Conservation (phyloP, 2,888 invertebrate genomes). For the Agrochola macilenta region DNA sequence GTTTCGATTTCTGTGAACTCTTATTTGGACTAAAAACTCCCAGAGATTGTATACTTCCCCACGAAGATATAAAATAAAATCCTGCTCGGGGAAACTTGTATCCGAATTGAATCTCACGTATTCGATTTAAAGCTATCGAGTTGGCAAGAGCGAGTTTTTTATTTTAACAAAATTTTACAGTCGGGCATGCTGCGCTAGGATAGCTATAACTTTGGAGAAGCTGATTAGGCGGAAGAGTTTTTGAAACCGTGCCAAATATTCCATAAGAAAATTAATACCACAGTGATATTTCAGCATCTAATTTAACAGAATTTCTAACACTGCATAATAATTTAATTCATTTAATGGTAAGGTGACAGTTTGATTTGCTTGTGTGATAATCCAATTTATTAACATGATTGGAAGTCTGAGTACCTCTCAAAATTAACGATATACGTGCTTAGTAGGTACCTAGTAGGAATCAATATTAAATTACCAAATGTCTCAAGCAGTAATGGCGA, state of each 20-base stretch:
- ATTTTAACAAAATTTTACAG: slow-evolving; percentile 50
- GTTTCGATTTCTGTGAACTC: slow-evolving; percentile 65
- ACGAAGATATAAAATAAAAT: slow-evolving; percentile 72
- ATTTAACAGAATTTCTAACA: slow-evolving; percentile 53
- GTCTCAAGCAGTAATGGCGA: slow-evolving; percentile 31
- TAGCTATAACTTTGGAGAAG: slow-evolving; percentile 41
- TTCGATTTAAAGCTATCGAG: slow-evolving; percentile 68
- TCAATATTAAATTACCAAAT: slow-evolving; percentile 51
- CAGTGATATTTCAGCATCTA: slow-evolving; percentile 49
- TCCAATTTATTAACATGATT: slow-evolving; percentile 22
- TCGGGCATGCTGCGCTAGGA: slow-evolving; percentile 25
- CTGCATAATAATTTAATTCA: slow-evolving; percentile 42
- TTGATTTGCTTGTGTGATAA: slow-evolving; percentile 6
- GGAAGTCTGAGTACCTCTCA: slow-evolving; percentile 1
- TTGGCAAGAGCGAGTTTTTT: slow-evolving; percentile 53
- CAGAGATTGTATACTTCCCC: slow-evolving; percentile 56
- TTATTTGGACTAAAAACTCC: slow-evolving; percentile 53
- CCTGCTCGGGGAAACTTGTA: slow-evolving; percentile 64
- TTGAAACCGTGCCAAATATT: slow-evolving; percentile 69
- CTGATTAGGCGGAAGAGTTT: slow-evolving; percentile 59
- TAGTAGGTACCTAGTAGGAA: slow-evolving; percentile 13
- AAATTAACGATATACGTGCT: slow-evolving; percentile 33
- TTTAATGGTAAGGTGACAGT: slow-evolving; percentile 15
- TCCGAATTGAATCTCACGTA: slow-evolving; percentile 72
- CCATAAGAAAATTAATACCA: slow-evolving; percentile 62